Percentiles rank a stretch among this genome's conserved stretches.
Conservation (phyloP, 2,113 vertebrate genomes). For the Neogale vison region DNA sequence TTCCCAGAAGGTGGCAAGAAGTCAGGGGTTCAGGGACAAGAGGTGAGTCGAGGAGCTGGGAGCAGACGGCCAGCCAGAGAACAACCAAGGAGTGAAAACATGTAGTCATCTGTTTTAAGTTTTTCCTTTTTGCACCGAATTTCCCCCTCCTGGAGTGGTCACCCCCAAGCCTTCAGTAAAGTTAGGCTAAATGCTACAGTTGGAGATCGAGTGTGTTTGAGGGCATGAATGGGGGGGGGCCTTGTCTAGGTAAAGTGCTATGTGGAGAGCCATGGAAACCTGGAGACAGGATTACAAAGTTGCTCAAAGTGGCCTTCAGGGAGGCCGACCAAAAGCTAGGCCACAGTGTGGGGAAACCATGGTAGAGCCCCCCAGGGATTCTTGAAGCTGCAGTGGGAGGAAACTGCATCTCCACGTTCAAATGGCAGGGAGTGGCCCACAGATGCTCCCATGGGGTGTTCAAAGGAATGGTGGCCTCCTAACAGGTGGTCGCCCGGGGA, state of each 20-base stretch:
- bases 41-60: rapidly evolving
- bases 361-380: not conserved
- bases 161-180: not conserved
- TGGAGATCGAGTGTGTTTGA: not conserved
- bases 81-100: not conserved
- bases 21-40: too few species aligned
- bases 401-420: not conserved
- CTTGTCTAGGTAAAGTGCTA: not conserved
- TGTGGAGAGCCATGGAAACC: not conserved
- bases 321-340: not conserved
- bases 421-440: rapidly evolving
- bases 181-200: not conserved
- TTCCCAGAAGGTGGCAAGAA: not conserved
- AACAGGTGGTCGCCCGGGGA: not conserved
- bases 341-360: not conserved
- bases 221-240: not conserved
- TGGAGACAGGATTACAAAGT: not conserved
- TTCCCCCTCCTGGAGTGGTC: not conserved
- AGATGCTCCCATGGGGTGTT: not conserved
- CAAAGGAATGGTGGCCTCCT: not conserved
- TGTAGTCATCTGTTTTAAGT: not conserved
- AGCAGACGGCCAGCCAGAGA: rapidly evolving
- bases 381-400: not conserved
- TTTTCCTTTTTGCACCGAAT: not conserved
- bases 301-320: not conserved